These are phyloP conservation scores for Orthosia gothica DNA, from an alignment of 2,888 invertebrate genomes.

Conservation along the genomic window DNA sequence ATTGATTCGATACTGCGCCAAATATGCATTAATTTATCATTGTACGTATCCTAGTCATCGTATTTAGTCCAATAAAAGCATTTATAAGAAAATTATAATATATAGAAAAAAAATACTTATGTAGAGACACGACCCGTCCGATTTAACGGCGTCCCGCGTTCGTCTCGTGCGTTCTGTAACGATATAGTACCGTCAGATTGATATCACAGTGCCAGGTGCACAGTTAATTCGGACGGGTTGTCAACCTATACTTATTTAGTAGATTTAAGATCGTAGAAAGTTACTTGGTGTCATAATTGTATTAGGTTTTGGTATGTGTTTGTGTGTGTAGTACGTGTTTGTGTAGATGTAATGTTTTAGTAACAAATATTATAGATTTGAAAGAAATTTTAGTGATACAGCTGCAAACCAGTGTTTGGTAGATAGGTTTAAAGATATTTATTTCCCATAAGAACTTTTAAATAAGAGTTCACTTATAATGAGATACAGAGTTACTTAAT, in stretches of 20 bases:
- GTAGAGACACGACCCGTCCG: too few relatives aligned
- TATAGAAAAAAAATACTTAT: not conserved
- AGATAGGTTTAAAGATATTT: not conserved
- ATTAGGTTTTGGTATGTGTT: not conserved
- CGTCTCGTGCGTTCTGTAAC: too few relatives aligned
- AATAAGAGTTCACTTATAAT: too few relatives aligned
- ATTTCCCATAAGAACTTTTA: too few relatives aligned
- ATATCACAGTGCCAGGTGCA: too few relatives aligned
- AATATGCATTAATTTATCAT: not conserved
- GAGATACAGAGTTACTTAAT: too few relatives aligned
- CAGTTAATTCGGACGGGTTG: too few relatives aligned
- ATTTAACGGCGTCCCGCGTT: too few relatives aligned
- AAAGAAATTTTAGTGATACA: not conserved
- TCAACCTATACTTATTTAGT: not conserved
- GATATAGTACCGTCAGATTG: too few relatives aligned
- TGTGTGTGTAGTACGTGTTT: not conserved
- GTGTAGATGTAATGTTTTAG: not conserved
- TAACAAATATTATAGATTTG: not conserved
- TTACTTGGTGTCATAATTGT: not conserved
- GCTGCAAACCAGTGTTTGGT: too few relatives aligned
- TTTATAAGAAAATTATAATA: not conserved
- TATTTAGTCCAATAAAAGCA: not conserved
- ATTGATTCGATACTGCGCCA: not conserved
- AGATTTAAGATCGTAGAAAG: not conserved
- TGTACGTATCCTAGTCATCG: not conserved